Conservation (phyloP, 1,140 invertebrate species). For the Drosophila micromelanica region DNA sequence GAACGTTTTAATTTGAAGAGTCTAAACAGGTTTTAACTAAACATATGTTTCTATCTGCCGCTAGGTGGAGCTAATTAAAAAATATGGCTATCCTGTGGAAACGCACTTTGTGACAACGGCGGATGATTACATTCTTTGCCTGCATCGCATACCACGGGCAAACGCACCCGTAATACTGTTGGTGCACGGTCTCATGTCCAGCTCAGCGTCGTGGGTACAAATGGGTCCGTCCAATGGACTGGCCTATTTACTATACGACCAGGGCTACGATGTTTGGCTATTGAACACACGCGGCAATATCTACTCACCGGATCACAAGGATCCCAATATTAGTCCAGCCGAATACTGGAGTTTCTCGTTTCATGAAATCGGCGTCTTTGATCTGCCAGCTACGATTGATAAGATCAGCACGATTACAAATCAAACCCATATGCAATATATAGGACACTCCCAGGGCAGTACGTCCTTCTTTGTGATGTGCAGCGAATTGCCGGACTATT, state of each 20-base stretch:
- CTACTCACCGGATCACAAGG: constrained; percentile 86
- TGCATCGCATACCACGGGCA: constrained; percentile 80
- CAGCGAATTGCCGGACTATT: constrained; percentile 88
- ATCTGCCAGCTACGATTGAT: constrained; percentile 89
- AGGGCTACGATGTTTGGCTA: constrained; percentile 90
- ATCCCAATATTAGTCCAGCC: constrained; percentile 63
- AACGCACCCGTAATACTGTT: constrained; percentile 85
- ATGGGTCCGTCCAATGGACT: constrained; percentile 85
- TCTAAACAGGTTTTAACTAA: background rate
- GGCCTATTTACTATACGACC: constrained; percentile 87
- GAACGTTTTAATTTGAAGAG: too few species aligned
- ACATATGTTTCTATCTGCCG: too few species aligned
- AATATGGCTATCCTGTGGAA: constrained; percentile 86
- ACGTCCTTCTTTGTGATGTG: constrained; percentile 87
- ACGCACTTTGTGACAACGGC: constrained; percentile 84
- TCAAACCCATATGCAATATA: constrained; percentile 78
- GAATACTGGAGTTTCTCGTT: constrained; percentile 86
- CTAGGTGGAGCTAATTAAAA: constrained; percentile 76
- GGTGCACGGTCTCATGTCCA: constrained; percentile 87
- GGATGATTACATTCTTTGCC: constrained; percentile 85
- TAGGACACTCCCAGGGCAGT: constrained; percentile 86
- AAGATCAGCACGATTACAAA: constrained; percentile 86
- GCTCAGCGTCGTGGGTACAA: constrained; percentile 86
- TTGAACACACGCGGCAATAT: constrained; percentile 89
- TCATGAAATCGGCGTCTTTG: constrained; percentile 89